Evolutionary conservation across 2,113 vertebrate species (phyloP).

Genomic region (Tychaedon coryphoeus): DNA sequence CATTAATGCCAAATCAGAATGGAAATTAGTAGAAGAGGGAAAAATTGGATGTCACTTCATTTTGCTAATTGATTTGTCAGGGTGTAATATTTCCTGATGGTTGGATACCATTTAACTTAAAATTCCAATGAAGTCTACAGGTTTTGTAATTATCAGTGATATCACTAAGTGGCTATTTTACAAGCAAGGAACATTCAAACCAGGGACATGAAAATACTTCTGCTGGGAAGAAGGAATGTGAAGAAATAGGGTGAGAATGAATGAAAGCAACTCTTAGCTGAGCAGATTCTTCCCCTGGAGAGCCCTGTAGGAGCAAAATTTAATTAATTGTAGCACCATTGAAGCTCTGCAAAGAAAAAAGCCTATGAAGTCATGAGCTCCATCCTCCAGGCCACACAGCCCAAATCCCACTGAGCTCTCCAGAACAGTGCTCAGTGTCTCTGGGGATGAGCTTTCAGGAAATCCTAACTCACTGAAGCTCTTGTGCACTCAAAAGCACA

Average conservation of each 20-base stretch:
- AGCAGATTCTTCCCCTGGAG: not conserved
- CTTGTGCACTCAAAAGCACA: not conserved
- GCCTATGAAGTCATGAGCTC: not conserved
- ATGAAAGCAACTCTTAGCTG: not conserved
- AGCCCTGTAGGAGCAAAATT: conserved; percentile 1
- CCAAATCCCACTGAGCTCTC: not conserved
- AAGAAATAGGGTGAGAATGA: not conserved
- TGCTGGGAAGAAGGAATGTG: not conserved
- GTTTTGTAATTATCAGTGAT: not conserved
- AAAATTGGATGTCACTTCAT: rapidly evolving
- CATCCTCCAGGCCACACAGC: not conserved
- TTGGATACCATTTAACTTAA: not conserved
- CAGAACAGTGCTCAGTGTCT: not conserved
- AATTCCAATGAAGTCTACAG: not conserved
- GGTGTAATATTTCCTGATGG: not conserved
- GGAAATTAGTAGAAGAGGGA: not conserved
- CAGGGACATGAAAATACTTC: not conserved
- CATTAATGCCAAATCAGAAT: not conserved
- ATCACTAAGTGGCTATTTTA: not conserved
- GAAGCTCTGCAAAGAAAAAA: conserved; percentile 23
- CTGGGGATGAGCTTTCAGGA: not conserved
- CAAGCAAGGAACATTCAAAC: not conserved
- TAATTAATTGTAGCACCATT: conserved; percentile 42
- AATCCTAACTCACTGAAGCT: not conserved
- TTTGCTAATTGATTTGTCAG: not conserved